Base-by-base conservation (phyloP, 2,888 invertebrate species). In the Amblyjoppa proteus region DNA sequence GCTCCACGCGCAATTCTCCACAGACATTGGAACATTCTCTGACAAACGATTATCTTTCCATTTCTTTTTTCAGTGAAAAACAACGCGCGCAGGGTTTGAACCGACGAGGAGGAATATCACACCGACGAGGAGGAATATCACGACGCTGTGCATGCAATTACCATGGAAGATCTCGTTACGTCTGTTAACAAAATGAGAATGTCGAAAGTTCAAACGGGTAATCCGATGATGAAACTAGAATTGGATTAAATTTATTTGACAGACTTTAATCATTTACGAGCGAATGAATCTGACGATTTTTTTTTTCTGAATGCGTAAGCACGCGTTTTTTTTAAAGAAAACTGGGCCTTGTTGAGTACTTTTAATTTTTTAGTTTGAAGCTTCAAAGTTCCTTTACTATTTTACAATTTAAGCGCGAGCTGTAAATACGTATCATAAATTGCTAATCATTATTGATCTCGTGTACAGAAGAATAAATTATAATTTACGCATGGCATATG, bases 101-200 rank as follows among this genome's bases (percentile, higher is more conserved):
- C 89, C 25, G 91, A 92, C 0, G 96, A 96, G 2, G 96, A 96
- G 4, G 96, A 96, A 84, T 97, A 94, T 92, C 95, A 96, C 81
- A 88, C 89, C 25, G 91, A 92, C 0, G 96, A 96, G 2, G 96
- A 96, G 4, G 96, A 96, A 84, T 97, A 94, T 92, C 95, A 96
- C 75, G 97, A 97, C 89, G 95, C 97, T 0, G 95, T 98, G 25
- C 95, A 97, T 1, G 96, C 97, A 0, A 98, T 98, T 89, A 97
- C 96, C 0, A 97, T 98, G 97, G 96, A 97, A 1, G 98, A 98
- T 94, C 95, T 98, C 77, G 93, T 96, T 0, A 95, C 95, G 45
- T 97, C 98, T 0, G 95, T 96, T 69, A 95, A 94, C 88, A 97
- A 97, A 93, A 96, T 98, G 95, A 96, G 96, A 91, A 96, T 97